A percentile compares a stretch with the other conserved stretches of the same genome.
These are phyloP conservation scores for Pachyseris speciosa DNA, from an alignment of 64 coral and sea anemone genomes.

Conservation along the genomic window DNA sequence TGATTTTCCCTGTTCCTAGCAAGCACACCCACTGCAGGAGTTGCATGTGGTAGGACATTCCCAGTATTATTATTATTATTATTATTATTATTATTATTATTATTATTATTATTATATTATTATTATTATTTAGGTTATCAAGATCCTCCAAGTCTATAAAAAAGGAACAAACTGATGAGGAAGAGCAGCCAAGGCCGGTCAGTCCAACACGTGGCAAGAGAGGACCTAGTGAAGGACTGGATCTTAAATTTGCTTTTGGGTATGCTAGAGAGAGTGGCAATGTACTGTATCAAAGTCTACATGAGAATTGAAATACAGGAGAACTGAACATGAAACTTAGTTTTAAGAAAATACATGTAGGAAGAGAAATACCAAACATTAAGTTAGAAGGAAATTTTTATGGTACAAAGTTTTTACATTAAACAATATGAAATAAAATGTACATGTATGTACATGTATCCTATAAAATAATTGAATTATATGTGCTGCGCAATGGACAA, in stretches of 20 bases:
- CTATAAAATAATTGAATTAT: too few relatives aligned
- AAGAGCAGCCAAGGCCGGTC: conserved; percentile 65
- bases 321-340: background rate
- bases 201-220: conserved; percentile 58
- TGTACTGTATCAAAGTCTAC: background rate
- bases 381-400: too few relatives aligned
- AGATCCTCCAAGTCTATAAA: background rate
- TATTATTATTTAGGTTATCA: conserved; percentile 1
- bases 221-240: conserved; percentile 72
- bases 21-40: too few relatives aligned
- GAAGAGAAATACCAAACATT: too few relatives aligned
- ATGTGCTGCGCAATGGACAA: too few relatives aligned
- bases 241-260: conserved; percentile 99
- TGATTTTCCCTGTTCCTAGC: too few relatives aligned
- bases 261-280: background rate
- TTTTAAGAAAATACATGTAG: too few relatives aligned
- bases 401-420: too few relatives aligned
- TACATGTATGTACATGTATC: too few relatives aligned
- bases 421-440: too few relatives aligned
- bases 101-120: too few relatives aligned
- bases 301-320: background rate
- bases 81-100: background rate
- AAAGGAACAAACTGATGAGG: background rate
- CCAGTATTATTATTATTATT: background rate
- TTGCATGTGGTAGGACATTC: too few relatives aligned